Conservation (phyloP, 2,888 invertebrate genomes). For the Petrolisthes cinctipes region DNA sequence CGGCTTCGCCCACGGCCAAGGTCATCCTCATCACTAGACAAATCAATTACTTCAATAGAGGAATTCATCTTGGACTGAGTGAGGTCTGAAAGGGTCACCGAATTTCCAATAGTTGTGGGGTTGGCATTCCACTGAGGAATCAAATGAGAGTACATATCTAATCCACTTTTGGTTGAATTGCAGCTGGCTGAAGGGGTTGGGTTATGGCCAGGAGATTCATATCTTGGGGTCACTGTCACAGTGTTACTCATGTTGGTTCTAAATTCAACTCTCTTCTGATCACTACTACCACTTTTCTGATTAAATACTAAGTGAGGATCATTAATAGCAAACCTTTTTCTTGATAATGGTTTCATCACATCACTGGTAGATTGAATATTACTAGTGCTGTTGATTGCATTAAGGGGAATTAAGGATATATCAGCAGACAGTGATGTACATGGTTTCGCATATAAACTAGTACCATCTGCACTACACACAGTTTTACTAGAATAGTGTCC, state of each 20-base stretch:
- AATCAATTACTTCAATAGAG: constrained; percentile 51
- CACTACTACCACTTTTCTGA: neutral
- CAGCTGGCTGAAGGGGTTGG: neutral
- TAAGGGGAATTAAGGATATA: constrained; percentile 29
- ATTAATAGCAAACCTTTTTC: constrained; percentile 27
- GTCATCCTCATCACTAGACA: constrained; percentile 58
- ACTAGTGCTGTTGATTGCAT: neutral
- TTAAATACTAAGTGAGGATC: neutral
- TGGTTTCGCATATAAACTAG: neutral
- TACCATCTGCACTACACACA: neutral
- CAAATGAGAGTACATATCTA: constrained; percentile 10
- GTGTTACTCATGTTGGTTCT: neutral
- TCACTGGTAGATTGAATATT: constrained; percentile 18
- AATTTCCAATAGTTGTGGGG: neutral
- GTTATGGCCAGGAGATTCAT: neutral
- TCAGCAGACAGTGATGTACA: constrained; percentile 14
- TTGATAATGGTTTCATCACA: constrained; percentile 37
- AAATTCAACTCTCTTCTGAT: neutral
- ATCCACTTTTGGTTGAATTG: neutral
- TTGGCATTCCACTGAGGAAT: constrained; percentile 18
- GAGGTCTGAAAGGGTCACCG: constrained; percentile 23
- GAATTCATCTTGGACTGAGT: constrained; percentile 21
- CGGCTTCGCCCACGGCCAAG: constrained; percentile 11
- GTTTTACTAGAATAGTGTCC: neutral
- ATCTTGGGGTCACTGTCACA: too few relatives aligned